Percentiles rank a stretch among this genome's conserved stretches.
Conservation (phyloP, 1,140 invertebrate genomes). For the Dermatophagoides farinae region DNA sequence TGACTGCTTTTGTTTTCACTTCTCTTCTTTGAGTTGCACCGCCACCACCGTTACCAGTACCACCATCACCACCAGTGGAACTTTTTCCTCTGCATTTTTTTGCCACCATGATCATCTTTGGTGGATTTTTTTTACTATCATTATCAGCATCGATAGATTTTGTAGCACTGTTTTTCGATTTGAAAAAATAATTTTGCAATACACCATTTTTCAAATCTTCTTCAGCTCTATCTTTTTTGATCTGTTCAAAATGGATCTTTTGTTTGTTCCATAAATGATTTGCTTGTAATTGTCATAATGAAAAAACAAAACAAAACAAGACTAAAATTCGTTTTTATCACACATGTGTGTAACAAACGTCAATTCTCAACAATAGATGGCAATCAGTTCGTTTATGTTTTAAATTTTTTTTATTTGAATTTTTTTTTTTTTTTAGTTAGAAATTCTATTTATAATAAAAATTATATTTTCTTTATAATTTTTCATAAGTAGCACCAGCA, state of each 20-base stretch:
- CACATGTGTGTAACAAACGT: too few relatives aligned
- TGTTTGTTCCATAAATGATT: conserved; percentile 44
- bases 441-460: too few relatives aligned
- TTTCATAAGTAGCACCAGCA: neutral
- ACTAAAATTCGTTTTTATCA: too few relatives aligned
- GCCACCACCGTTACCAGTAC: conserved; percentile 65
- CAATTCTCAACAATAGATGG: too few relatives aligned
- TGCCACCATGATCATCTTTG: conserved; percentile 44
- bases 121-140: conserved; percentile 44
- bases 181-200: conserved; percentile 15
- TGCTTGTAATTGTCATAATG: conserved; percentile 23
- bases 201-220: conserved; percentile 24
- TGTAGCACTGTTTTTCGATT: conserved; percentile 23
- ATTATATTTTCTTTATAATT: neutral
- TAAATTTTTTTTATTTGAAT: too few relatives aligned
- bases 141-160: conserved; percentile 14
- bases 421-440: too few relatives aligned
- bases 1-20: conserved; percentile 81
- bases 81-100: conserved; percentile 2
- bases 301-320: too few relatives aligned
- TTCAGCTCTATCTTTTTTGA: conserved; percentile 50
- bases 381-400: too few relatives aligned
- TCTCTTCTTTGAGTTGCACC: conserved; percentile 79
- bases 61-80: conserved; percentile 30
- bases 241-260: conserved; percentile 40